These are phyloP conservation scores for Ditylenchus dipsaci DNA, from an alignment of 1,140 invertebrate species.

Conservation along the genomic window DNA sequence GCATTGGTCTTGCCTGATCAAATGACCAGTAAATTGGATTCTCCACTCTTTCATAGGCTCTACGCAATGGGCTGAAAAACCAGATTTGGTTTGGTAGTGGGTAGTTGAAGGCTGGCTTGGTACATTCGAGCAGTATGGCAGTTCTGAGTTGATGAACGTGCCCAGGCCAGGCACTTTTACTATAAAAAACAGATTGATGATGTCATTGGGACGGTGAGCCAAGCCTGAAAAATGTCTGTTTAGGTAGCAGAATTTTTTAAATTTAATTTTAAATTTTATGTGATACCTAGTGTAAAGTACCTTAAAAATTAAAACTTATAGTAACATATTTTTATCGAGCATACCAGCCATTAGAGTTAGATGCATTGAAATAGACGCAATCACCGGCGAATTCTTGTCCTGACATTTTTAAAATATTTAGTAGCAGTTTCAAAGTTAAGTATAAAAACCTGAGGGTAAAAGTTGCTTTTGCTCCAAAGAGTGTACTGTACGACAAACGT, in stretches of 20 bases:
- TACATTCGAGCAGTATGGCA: slow-evolving; percentile 13
- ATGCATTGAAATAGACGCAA: slow-evolving; percentile 48
- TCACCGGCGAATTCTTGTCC: slow-evolving; percentile 24
- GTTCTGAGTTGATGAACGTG: slow-evolving; percentile 45
- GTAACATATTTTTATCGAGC: no score
- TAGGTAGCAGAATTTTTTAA: no score
- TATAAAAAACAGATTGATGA: slow-evolving; percentile 50
- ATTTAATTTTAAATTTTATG: no score
- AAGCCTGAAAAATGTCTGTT: slow-evolving; percentile 21
- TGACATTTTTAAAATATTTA: background rate
- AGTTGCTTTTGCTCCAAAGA: background rate
- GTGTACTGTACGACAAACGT: background rate
- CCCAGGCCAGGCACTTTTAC: slow-evolving; percentile 41
- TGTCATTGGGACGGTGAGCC: slow-evolving; percentile 41
- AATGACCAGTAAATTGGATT: slow-evolving; percentile 34
- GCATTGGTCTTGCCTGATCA: slow-evolving; percentile 16
- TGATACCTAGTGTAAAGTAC: no score
- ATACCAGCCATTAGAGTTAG: slow-evolving; percentile 43
- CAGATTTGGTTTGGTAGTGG: slow-evolving; percentile 38
- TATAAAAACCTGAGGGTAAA: background rate
- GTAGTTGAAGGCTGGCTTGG: background rate
- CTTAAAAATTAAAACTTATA: no score
- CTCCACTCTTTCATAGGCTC: slow-evolving; percentile 47
- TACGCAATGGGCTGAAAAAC: slow-evolving; percentile 36
- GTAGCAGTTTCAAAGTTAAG: background rate